A percentile compares a stretch with the other conserved stretches of the same genome.
phyloP scores from a whole-genome alignment of 1,140 invertebrate species.

The Caenorhabditis remanei region DNA sequence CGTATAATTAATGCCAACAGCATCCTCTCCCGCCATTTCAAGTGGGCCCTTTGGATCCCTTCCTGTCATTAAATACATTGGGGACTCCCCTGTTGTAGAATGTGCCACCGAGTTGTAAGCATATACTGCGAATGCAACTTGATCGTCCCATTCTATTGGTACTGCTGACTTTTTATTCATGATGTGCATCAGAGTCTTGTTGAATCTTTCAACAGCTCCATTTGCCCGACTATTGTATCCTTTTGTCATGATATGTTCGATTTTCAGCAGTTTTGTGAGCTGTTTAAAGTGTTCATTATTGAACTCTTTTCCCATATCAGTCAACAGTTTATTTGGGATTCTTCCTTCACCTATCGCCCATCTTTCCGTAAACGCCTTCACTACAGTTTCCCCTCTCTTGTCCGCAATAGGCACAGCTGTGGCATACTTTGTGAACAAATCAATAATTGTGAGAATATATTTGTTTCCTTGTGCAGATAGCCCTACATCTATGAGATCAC shows the following conservation, averaged over 20 bases:
- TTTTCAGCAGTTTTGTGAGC: not conserved
- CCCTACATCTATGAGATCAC: slow-evolving; percentile 45
- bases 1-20: not conserved
- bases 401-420: slow-evolving; percentile 5
- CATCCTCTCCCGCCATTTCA: not conserved
- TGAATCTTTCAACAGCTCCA: slow-evolving; percentile 43
- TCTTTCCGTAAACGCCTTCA: slow-evolving; percentile 7
- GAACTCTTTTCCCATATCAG: slow-evolving; percentile 33
- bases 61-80: not conserved
- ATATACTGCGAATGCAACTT: not conserved
- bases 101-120: not conserved
- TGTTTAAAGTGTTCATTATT: not conserved
- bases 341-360: slow-evolving; percentile 44
- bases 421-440: slow-evolving; percentile 44
- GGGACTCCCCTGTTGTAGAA: not conserved
- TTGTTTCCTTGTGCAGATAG: slow-evolving; percentile 1
- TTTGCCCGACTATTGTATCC: slow-evolving; percentile 44
- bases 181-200: not conserved
- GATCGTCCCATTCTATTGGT: slow-evolving; percentile 9
- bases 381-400: slow-evolving; percentile 29
- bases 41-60: not conserved
- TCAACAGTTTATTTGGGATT: not conserved
- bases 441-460: slow-evolving; percentile 47
- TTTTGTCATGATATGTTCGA: not conserved
- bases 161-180: not conserved